Conservation (phyloP, 2,113 vertebrate species). For the Sceloporus tristichus region DNA sequence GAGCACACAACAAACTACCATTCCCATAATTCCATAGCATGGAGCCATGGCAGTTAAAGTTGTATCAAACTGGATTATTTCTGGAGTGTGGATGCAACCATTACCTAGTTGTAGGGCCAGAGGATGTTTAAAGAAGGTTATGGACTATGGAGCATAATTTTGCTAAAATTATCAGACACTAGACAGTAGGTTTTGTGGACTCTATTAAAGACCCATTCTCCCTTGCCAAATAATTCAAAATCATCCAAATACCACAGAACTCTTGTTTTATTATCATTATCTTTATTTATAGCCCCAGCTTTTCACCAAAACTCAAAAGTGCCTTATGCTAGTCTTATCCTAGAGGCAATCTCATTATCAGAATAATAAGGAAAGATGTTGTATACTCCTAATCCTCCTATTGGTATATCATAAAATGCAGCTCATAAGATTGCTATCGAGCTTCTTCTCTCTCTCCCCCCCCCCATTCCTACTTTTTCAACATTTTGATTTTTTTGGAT, state of each 20-base stretch:
- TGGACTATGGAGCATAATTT: neutral
- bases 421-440: conserved; percentile 27
- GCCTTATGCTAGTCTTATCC: neutral
- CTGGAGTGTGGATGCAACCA: too few relatives aligned
- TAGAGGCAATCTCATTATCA: conserved; percentile 3
- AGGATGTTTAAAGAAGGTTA: neutral
- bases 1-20: too few relatives aligned
- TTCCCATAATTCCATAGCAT: too few relatives aligned
- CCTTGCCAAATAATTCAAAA: too few relatives aligned
- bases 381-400: conserved; percentile 6
- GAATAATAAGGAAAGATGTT: neutral
- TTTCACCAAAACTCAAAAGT: neutral
- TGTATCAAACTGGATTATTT: too few relatives aligned
- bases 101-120: neutral
- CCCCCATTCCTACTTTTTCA: neutral
- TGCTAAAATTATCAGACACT: neutral
- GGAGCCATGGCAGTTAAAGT: too few relatives aligned
- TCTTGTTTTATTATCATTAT: too few relatives aligned
- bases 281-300: too few relatives aligned
- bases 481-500: conserved; percentile 57
- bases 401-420: conserved; percentile 27
- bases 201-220: too few relatives aligned
- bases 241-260: too few relatives aligned
- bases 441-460: conserved; percentile 43
- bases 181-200: too few relatives aligned